Percentiles rank a stretch among this genome's conserved stretches.
Evolutionary conservation across 2,888 invertebrate genomes (phyloP).

Genomic region (Acrobasis consociella): DNA sequence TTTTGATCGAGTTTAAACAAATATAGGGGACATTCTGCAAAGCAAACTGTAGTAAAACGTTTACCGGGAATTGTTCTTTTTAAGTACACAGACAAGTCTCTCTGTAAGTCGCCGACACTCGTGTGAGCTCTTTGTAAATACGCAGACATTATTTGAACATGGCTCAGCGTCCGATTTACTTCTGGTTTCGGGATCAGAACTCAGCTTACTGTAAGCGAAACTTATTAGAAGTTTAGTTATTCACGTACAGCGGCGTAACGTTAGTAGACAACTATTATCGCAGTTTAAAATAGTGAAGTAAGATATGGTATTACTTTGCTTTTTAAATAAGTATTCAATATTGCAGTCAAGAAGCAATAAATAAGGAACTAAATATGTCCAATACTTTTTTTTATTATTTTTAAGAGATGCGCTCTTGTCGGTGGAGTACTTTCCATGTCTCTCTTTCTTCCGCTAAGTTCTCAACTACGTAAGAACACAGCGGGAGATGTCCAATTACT

Average conservation of each 20-base stretch:
- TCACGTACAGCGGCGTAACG: not conserved
- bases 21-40: constrained; percentile 26
- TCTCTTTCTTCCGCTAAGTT: no score
- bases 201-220: not conserved
- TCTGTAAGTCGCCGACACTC: constrained; percentile 54
- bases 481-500: no score
- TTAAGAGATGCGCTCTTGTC: no score
- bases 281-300: no score
- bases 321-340: no score
- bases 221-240: not conserved
- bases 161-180: constrained; percentile 50
- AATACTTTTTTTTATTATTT: no score
- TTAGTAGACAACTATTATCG: not conserved
- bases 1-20: constrained; percentile 21
- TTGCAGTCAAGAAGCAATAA: no score
- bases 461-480: no score
- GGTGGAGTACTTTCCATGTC: no score
- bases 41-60: constrained; percentile 54
- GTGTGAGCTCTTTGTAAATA: constrained; percentile 62
- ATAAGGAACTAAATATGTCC: no score
- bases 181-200: constrained; percentile 41
- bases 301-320: no score
- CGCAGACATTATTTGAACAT: constrained; percentile 54
- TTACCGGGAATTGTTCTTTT: constrained; percentile 63
- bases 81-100: constrained; percentile 54